Base-by-base conservation (phyloP, 2,113 vertebrate species). In the Cyanoliseus patagonus region DNA sequence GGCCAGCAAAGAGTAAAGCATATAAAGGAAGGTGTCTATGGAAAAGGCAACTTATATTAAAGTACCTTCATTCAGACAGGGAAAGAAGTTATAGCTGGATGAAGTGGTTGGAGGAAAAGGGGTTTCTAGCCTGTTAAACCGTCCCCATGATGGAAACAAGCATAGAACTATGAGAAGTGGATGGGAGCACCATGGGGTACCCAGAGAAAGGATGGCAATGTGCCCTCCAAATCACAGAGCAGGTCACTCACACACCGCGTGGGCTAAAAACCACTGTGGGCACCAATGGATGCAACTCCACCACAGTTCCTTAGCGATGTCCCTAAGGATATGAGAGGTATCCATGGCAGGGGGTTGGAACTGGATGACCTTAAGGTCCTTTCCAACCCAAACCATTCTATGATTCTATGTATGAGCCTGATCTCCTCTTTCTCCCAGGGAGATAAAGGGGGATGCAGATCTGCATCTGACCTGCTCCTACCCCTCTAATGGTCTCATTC, bases 171-270 rank as follows among this genome's bases (percentile, higher is more conserved):
- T 73, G 78, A 16, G 4, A 23, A 27, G 27, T 7, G 24, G 16
- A 22, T 39, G 57, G 42, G 31, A 73, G 27, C 27, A 63, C 27
- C 57, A 53, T 10, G 18, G 25, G 52, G 6, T 0, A 7, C 10
- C 33, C 5, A 5, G 25, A 18, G 49, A 20, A 73, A 73, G 55
- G 41, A 35, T 7, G 41, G 10, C 14, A 41, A 16, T 1, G 46
- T 22, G 12, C n/a, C 15, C 8, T 3, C 35, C 6, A 12, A 9
- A 37, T 28, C 41, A 13, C 44, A 5, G 44, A 30, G 59, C 1
- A 7, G 20, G n/a, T 41, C 57, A 17, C 31, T 20, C 39, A 0
- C 41, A 3, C 42, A 1, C 20, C 0, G 0, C 1, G 9, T 1
- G 1, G 9, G 52, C 41, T 39, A 24, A 70, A 75, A 75, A 70